A percentile compares a stretch with the other conserved stretches of the same genome.
Evolutionary conservation across 2,113 vertebrate genomes (phyloP).

Genomic region (Atherinomorus stipes): DNA sequence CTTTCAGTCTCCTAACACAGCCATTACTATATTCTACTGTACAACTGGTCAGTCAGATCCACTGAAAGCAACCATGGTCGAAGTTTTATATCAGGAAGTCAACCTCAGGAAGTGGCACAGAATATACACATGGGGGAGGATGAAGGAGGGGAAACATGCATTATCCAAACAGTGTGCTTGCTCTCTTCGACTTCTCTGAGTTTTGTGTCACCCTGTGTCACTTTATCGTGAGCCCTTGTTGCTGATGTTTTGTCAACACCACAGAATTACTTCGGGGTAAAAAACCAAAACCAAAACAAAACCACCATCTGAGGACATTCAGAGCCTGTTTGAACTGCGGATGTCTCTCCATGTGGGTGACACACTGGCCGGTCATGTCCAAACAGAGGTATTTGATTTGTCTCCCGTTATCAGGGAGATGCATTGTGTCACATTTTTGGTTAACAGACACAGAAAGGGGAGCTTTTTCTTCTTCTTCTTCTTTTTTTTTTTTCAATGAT

Average conservation of each 20-base stretch:
- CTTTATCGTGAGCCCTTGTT: conserved; percentile 71
- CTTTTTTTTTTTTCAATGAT: not conserved
- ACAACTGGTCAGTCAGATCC: conserved; percentile 72
- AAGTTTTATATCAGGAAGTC: conserved; percentile 54
- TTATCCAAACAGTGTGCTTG: conserved; percentile 70
- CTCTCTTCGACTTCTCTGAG: conserved; percentile 46
- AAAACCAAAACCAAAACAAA: not conserved
- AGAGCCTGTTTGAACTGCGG: conserved; percentile 31
- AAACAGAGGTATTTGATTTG: conserved; percentile 72
- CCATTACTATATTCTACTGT: conserved; percentile 68
- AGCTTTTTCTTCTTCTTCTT: no score
- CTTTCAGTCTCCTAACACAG: conserved; percentile 43
- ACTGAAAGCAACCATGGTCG: conserved; percentile 69
- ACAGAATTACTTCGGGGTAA: conserved; percentile 27
- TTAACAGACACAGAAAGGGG: conserved; percentile 33
- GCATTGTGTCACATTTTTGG: conserved; percentile 67
- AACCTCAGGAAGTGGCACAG: conserved; percentile 40
- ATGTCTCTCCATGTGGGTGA: conserved; percentile 31
- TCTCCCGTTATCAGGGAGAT: conserved; percentile 55
- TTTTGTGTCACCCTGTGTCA: conserved; percentile 50
- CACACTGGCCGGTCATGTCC: conserved; percentile 59
- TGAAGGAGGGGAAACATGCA: conserved; percentile 41
- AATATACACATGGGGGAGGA: conserved; percentile 47
- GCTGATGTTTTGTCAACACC: conserved; percentile 48
- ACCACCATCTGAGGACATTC: conserved; percentile 43